phyloP scores from a whole-genome alignment of 2,888 invertebrate genomes.

The Drosophila nr. medialis region DNA sequence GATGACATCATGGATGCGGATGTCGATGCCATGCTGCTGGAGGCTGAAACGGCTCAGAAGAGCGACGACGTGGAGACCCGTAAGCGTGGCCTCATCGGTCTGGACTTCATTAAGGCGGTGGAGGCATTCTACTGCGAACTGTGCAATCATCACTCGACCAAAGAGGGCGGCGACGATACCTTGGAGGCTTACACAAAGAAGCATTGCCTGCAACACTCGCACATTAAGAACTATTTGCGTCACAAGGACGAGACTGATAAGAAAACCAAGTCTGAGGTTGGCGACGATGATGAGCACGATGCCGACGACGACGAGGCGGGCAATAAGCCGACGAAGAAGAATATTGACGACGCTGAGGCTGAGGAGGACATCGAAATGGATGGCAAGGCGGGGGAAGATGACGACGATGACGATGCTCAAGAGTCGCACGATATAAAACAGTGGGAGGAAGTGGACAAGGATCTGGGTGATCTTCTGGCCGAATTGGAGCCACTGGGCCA shows the following conservation, averaged over 20 bases:
- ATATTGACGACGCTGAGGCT: conserved; percentile 87
- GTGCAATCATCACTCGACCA: conserved; percentile 90
- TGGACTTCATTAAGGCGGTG: conserved; percentile 91
- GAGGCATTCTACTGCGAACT: conserved; percentile 93
- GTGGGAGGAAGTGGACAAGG: conserved; percentile 93
- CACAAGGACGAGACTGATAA: conserved; percentile 91
- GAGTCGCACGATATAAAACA: conserved; percentile 88
- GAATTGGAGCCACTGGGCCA: conserved; percentile 89
- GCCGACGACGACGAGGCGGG: conserved; percentile 45
- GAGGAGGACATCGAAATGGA: conserved; percentile 50
- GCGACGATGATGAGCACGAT: conserved; percentile 54
- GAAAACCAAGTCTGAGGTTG: conserved; percentile 84
- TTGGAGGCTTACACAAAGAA: conserved; percentile 88
- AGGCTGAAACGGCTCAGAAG: conserved; percentile 86
- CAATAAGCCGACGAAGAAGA: conserved; percentile 52
- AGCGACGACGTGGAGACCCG: conserved; percentile 87
- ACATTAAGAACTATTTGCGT: conserved; percentile 91
- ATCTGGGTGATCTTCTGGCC: conserved; percentile 90
- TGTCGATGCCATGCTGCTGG: conserved; percentile 85
- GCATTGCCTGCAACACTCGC: conserved; percentile 91
- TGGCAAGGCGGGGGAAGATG: conserved; percentile 83
- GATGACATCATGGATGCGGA: conserved; percentile 85
- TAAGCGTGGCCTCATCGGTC: conserved; percentile 90
- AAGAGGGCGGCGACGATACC: conserved; percentile 86
- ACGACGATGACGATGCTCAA: conserved; percentile 87